Evolutionary conservation across 2,888 invertebrate species (phyloP).

Genomic region (Scaptodrosophila latifasciaeformis): DNA sequence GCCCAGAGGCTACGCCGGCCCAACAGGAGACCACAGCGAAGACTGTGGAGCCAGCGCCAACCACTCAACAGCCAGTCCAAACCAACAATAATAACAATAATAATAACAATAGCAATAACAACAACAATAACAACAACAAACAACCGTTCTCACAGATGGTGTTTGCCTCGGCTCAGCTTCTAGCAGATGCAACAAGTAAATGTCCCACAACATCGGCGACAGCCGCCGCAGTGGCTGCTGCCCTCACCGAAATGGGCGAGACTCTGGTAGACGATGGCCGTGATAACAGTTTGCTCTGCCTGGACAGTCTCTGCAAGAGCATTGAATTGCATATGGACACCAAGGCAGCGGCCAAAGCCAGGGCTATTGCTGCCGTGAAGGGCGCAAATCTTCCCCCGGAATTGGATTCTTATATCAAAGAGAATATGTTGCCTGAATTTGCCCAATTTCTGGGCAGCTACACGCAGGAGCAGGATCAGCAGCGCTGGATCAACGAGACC

Average conservation of each 20-base stretch:
- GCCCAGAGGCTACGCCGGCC: conserved; percentile 29
- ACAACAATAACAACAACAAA: conserved; percentile 10
- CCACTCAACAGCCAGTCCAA: background rate
- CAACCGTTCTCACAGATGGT: conserved; percentile 34
- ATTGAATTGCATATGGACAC: conserved; percentile 57
- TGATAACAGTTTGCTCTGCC: conserved; percentile 68
- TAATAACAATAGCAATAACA: conserved; percentile 8
- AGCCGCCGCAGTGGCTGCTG: conserved; percentile 46
- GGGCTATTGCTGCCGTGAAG: conserved; percentile 21
- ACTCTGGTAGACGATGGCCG: conserved; percentile 44
- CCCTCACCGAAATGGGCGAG: conserved; percentile 38
- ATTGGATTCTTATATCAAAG: conserved; percentile 46
- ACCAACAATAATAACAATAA: too few relatives aligned
- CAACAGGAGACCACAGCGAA: background rate
- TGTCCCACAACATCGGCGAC: conserved; percentile 36
- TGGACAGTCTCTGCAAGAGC: conserved; percentile 69
- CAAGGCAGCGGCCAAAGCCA: conserved; percentile 21
- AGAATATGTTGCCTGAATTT: conserved; percentile 70
- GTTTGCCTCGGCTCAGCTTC: background rate
- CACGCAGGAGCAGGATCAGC: conserved; percentile 69
- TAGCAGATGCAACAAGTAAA: conserved; percentile 21
- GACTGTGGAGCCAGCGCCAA: background rate
- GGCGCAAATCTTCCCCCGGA: conserved; percentile 34
- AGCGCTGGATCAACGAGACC: conserved; percentile 73
- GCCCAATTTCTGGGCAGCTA: conserved; percentile 69